Percentiles rank a stretch among this genome's conserved stretches.
Conservation (phyloP, 2,888 invertebrate species). For the Pristionchus entomophagus region DNA sequence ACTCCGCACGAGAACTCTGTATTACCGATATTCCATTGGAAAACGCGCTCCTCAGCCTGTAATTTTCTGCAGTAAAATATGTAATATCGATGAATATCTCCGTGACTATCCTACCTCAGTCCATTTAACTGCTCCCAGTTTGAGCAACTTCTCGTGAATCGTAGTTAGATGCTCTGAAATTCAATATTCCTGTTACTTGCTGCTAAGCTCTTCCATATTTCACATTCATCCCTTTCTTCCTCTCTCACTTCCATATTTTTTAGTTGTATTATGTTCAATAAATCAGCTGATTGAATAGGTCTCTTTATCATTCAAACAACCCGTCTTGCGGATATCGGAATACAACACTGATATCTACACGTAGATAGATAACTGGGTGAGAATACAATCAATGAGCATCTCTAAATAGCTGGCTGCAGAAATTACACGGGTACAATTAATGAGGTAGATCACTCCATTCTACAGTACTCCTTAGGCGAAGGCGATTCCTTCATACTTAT, state of each 20-base stretch:
- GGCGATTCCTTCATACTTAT: slow-evolving; percentile 74
- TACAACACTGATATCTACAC: slow-evolving; percentile 31
- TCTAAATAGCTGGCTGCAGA: neutral
- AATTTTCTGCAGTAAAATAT: neutral
- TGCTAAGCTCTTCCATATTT: neutral
- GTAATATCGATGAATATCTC: neutral
- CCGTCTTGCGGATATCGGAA: slow-evolving; percentile 40
- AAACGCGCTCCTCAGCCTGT: slow-evolving; percentile 41
- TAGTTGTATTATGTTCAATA: neutral
- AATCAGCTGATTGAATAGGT: no score
- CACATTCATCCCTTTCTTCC: neutral
- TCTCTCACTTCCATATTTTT: no score
- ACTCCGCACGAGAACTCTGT: slow-evolving; percentile 79
- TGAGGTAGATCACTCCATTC: neutral
- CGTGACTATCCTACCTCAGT: slow-evolving; percentile 42
- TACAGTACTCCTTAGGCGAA: slow-evolving; percentile 57
- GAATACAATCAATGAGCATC: slow-evolving; percentile 18
- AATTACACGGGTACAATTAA: neutral
- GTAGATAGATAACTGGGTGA: slow-evolving; percentile 27
- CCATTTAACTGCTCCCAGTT: slow-evolving; percentile 51
- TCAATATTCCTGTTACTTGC: neutral
- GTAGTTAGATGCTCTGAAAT: slow-evolving; percentile 46
- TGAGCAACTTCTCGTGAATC: slow-evolving; percentile 51
- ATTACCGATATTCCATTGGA: slow-evolving; percentile 78
- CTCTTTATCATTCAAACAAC: slow-evolving; percentile 14